A percentile compares a stretch with the other conserved stretches of the same genome.
Conservation (phyloP, 2,888 invertebrate genomes). For the Apoda limacodes region DNA sequence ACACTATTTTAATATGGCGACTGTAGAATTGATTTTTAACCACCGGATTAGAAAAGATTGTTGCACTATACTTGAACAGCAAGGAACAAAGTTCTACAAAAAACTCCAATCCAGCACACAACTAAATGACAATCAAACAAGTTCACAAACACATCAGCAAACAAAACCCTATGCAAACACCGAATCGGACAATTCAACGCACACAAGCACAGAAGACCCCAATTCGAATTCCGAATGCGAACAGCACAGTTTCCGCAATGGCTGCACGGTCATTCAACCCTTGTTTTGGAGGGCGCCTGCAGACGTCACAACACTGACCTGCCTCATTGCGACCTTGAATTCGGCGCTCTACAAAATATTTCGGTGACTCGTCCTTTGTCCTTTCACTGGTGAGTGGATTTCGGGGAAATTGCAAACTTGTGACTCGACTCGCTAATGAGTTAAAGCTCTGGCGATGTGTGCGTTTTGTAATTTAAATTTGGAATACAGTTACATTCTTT, state of each 20-base stretch:
- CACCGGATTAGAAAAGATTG: too few relatives aligned
- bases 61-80: too few relatives aligned
- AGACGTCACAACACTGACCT: slow-evolving; percentile 64
- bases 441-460: too few relatives aligned
- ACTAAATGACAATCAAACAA: slow-evolving; percentile 34
- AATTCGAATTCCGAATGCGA: slow-evolving; percentile 66
- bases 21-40: too few relatives aligned
- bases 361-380: slow-evolving; percentile 26
- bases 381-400: neutral
- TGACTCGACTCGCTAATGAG: too few relatives aligned
- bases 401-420: neutral
- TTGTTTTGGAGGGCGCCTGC: slow-evolving; percentile 59
- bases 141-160: slow-evolving; percentile 23
- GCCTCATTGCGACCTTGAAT: slow-evolving; percentile 60
- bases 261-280: slow-evolving; percentile 55
- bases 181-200: slow-evolving; percentile 30
- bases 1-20: too few relatives aligned
- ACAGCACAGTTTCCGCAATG: slow-evolving; percentile 63
- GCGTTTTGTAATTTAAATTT: too few relatives aligned
- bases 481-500: too few relatives aligned
- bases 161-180: slow-evolving; percentile 17
- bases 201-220: slow-evolving; percentile 47
- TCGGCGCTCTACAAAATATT: slow-evolving; percentile 29
- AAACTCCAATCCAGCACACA: too few relatives aligned
- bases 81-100: too few relatives aligned